Evolutionary conservation across 1,140 invertebrate genomes (phyloP).

Genomic region (Hyposmocoma kahamanoa): DNA sequence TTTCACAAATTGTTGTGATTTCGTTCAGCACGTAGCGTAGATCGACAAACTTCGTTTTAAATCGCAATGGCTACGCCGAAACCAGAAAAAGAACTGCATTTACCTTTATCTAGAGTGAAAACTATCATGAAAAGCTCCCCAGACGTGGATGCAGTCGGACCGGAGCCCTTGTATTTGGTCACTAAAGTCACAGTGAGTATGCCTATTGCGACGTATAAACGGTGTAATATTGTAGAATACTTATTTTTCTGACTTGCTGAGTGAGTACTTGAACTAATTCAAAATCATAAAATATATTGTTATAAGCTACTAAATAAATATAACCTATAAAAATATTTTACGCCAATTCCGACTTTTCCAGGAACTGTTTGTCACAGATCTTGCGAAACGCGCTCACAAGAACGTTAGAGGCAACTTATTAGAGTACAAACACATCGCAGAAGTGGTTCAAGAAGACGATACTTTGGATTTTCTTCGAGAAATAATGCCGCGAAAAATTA

Average conservation of each 20-base stretch:
- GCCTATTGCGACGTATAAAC: too few relatives aligned
- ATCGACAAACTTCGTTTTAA: too few relatives aligned
- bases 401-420: constrained; percentile 58
- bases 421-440: constrained; percentile 81
- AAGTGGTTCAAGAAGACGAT: constrained; percentile 79
- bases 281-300: too few relatives aligned
- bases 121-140: constrained; percentile 92
- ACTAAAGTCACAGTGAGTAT: constrained; percentile 82
- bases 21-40: too few relatives aligned
- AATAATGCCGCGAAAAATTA: constrained; percentile 83
- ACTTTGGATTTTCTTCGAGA: constrained; percentile 80
- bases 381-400: constrained; percentile 76
- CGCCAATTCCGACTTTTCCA: too few relatives aligned
- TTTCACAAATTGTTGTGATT: too few relatives aligned
- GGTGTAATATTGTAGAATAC: too few relatives aligned
- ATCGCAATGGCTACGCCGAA: constrained; percentile 45
- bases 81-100: constrained; percentile 59
- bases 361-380: constrained; percentile 78
- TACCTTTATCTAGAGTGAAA: constrained; percentile 83
- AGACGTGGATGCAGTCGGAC: constrained; percentile 84
- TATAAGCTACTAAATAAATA: too few relatives aligned
- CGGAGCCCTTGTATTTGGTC: constrained; percentile 82
- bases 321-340: too few relatives aligned
- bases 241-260: too few relatives aligned
- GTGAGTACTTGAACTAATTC: too few relatives aligned